Conservation (phyloP, 37 sponge, comb jelly and placozoan genomes). For the Diacarnus erythraeanus region DNA sequence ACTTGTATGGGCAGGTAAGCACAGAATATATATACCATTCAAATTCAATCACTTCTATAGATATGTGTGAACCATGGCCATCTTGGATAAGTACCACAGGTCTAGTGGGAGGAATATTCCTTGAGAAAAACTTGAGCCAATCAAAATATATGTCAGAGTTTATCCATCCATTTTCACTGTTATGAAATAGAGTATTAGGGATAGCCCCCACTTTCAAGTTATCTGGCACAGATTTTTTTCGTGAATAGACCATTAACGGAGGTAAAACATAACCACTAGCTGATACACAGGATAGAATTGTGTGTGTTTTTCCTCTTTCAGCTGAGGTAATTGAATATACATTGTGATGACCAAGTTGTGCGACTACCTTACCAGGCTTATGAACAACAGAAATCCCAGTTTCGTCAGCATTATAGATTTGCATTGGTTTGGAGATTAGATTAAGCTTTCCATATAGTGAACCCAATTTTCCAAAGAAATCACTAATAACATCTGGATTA, state of each 20-base stretch:
- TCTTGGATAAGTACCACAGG: slow-evolving; percentile 57
- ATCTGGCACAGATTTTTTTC: slow-evolving; percentile 46
- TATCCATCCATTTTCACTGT: slow-evolving; percentile 67
- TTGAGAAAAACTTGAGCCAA: slow-evolving; percentile 56
- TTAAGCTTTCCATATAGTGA: slow-evolving; percentile 47
- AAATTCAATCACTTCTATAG: slow-evolving; percentile 57
- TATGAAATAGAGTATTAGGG: slow-evolving; percentile 43
- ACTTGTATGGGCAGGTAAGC: slow-evolving; percentile 62
- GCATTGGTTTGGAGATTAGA: slow-evolving; percentile 64
- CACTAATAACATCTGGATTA: slow-evolving; percentile 33
- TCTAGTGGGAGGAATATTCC: slow-evolving; percentile 44
- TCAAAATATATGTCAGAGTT: slow-evolving; percentile 40
- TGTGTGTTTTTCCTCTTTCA: slow-evolving; percentile 60
- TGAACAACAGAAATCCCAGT: slow-evolving; percentile 35
- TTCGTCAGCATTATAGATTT: slow-evolving; percentile 56
- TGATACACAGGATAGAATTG: slow-evolving; percentile 52
- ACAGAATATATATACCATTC: slow-evolving; percentile 53
- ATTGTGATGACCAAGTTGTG: slow-evolving; percentile 33
- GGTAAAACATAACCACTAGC: slow-evolving; percentile 42
- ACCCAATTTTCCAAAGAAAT: slow-evolving; percentile 59
- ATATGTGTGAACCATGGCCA: slow-evolving; percentile 66
- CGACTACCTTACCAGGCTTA: slow-evolving; percentile 43
- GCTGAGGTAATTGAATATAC: slow-evolving; percentile 50
- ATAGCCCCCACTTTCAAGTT: slow-evolving; percentile 37
- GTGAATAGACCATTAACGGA: slow-evolving; percentile 31